Evolutionary conservation across 2,797 vertebrate species (phyloP).

Genomic region (Myotis pilosus): DNA sequence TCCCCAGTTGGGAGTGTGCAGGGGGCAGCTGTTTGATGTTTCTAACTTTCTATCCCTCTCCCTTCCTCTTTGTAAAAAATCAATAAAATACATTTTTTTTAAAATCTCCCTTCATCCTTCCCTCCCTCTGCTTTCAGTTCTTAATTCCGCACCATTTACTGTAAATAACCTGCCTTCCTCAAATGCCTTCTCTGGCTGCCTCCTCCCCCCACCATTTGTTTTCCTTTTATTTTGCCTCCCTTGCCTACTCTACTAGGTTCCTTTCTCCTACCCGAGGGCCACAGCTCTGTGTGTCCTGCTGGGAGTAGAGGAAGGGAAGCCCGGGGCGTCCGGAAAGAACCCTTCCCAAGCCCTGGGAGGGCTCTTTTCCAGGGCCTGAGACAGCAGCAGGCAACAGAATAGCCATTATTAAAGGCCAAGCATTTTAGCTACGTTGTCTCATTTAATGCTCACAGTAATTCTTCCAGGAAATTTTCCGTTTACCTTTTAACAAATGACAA

Average conservation of each 20-base stretch:
- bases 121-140: neutral
- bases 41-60: too few relatives aligned
- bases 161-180: neutral
- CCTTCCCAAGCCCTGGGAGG: neutral
- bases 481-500: neutral
- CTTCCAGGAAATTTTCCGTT: constrained; percentile 16
- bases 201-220: neutral
- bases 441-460: neutral
- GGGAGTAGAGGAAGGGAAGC: neutral
- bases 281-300: neutral
- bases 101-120: neutral
- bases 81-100: too few relatives aligned
- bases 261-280: neutral
- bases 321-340: neutral
- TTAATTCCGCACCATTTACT: neutral
- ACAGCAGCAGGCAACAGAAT: neutral
- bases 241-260: neutral
- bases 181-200: neutral
- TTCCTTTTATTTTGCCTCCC: neutral
- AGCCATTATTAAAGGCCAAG: neutral
- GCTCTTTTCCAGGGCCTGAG: neutral
- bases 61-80: too few relatives aligned
- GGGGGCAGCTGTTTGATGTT: too few relatives aligned
- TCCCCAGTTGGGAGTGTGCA: too few relatives aligned
- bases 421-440: neutral